Percentiles rank a stretch among this genome's conserved stretches.
These are phyloP conservation scores for Zosterops hypoxanthus DNA, from an alignment of 2,113 vertebrate species.

Conservation along the genomic window DNA sequence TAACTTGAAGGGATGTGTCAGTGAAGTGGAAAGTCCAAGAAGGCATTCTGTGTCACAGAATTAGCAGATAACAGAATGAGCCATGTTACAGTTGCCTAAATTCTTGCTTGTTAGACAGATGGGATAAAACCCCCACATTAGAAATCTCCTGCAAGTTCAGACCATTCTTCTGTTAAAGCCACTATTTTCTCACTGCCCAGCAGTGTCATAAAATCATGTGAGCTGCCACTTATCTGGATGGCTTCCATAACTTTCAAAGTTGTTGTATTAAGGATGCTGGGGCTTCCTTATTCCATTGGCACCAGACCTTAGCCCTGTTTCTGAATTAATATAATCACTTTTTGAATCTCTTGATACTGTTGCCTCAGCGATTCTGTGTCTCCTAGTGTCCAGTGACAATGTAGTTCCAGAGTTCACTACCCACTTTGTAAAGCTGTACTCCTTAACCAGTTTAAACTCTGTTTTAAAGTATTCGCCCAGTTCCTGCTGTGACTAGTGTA, in stretches of 20 bases:
- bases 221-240: not conserved
- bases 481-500: rapidly evolving
- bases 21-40: not conserved
- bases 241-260: not conserved
- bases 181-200: not conserved
- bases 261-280: not conserved
- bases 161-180: not conserved
- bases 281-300: not conserved
- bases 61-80: not conserved
- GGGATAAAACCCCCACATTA: not conserved
- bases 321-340: not conserved
- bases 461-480: not conserved
- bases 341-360: not conserved
- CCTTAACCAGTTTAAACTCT: not conserved
- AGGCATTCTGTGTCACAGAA: not conserved
- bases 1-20: not conserved
- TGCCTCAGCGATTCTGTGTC: not conserved
- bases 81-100: not conserved
- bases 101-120: not conserved
- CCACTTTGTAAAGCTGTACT: not conserved
- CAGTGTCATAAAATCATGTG: not conserved
- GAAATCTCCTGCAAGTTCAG: not conserved
- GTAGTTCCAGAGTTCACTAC: not conserved
- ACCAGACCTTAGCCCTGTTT: not conserved
- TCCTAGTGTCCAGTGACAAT: not conserved